A percentile compares a stretch with the other conserved stretches of the same genome.
Conservation (phyloP, 2,797 vertebrate genomes). For the Sebastes cheni region DNA sequence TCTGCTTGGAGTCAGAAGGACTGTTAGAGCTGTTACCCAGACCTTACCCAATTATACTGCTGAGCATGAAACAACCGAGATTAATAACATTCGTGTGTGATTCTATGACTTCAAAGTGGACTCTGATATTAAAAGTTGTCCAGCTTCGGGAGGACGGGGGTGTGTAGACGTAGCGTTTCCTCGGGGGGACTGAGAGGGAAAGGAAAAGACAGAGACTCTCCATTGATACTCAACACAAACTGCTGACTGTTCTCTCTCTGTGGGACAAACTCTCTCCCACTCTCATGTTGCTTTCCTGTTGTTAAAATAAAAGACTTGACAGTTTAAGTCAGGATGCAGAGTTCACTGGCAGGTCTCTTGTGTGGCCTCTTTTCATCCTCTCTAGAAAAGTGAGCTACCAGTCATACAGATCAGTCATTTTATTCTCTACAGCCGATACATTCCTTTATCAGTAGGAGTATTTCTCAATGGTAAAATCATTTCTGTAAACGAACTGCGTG, state of each 20-base stretch:
- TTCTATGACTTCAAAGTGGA: not conserved
- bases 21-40: not conserved
- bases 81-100: not conserved
- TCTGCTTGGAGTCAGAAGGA: not conserved
- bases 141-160: not conserved
- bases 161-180: conserved; percentile 6
- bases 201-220: conserved; percentile 62
- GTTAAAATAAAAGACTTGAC: conserved; percentile 49
- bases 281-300: conserved; percentile 60
- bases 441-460: not conserved
- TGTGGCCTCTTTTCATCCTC: conserved; percentile 1
- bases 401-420: not conserved
- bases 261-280: conserved; percentile 39
- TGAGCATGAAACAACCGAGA: not conserved
- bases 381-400: conserved; percentile 4
- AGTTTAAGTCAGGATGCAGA: conserved; percentile 50
- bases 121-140: not conserved
- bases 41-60: not conserved
- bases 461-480: conserved; percentile 13
- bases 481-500: conserved; percentile 16
- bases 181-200: not conserved
- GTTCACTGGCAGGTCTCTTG: conserved; percentile 29
- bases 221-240: conserved; percentile 79
- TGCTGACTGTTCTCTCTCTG: conserved; percentile 79
- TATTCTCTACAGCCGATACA: not conserved